Percentiles rank a stretch among this genome's conserved stretches.
These are phyloP conservation scores for Hirtodrosophila alboralis DNA, from an alignment of 2,888 invertebrate species.

Conservation along the genomic window DNA sequence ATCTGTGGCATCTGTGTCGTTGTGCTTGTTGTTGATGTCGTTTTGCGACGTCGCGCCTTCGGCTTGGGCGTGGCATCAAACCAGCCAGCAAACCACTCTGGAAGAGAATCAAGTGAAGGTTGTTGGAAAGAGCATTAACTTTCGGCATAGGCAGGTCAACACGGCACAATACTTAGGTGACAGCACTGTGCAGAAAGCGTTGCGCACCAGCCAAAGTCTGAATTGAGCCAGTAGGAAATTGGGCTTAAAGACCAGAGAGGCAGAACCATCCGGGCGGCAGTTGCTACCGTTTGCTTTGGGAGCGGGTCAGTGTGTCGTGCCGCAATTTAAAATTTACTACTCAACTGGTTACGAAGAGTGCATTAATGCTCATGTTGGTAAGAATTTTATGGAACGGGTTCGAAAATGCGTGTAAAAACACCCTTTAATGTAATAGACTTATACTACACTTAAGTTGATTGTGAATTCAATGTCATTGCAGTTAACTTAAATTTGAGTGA, in stretches of 20 bases:
- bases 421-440: no score
- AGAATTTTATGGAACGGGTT: no score
- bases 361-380: no score
- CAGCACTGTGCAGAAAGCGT: constrained; percentile 53
- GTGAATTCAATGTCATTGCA: no score
- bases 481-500: no score
- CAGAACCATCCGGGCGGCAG: constrained; percentile 13
- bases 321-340: constrained; percentile 7
- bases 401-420: no score
- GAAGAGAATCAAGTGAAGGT: background rate
- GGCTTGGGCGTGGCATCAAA: constrained; percentile 81
- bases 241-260: background rate
- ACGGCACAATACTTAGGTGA: constrained; percentile 3
- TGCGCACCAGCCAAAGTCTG: no score
- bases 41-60: constrained; percentile 65
- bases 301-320: constrained; percentile 42
- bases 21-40: constrained; percentile 68
- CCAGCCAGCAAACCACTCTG: constrained; percentile 86
- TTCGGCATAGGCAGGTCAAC: background rate
- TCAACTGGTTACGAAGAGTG: background rate
- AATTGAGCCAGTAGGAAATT: background rate
- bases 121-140: background rate
- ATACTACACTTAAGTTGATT: no score
- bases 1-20: constrained; percentile 74
- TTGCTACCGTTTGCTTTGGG: constrained; percentile 27